Base-by-base conservation (phyloP, 2,888 invertebrate genomes). In the Meandrusa payeni region DNA sequence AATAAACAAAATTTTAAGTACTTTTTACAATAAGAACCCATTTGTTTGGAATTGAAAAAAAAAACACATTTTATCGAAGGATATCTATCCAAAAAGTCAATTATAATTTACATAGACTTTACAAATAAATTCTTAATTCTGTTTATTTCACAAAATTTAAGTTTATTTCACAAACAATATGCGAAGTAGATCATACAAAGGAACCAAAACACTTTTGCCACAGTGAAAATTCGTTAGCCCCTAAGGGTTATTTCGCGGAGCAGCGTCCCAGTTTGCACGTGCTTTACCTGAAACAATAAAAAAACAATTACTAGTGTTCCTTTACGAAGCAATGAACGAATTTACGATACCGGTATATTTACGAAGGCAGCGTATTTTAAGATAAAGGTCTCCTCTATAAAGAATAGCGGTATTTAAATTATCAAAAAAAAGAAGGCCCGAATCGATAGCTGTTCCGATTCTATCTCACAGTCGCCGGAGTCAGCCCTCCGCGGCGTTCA, bases 361-460 rank as follows among this genome's bases (percentile, higher is more conserved):
- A 37, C 24, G 20, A 37, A 37, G 33, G 22, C 33, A 26, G 36
- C 11, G 37, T 31, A 42, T 42, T 36, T 29, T 11, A 24, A 37
- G 37, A 68, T 68, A 74, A 73, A 69, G 68, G 63, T 59, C 60
- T 61, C 60, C 59, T 56, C 60, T 67, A 71, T 78, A 78, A 81
- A 73, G 71, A 76, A 77, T 78, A 78, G 74, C 74, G 71, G 77
- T 75, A 82, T 81, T 78, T 78, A 83, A 82, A 82, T 82, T 70
- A 79, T 77, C 64, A 50, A 59, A 79, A 82, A 83, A 75, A 82
- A 79, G 65, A 73, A 75, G 72, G 65, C 59, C 57, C 68, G 63
- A 62, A 64, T 63, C 65, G 73, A 83, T 81, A 76, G 77, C 59
- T 69, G 74, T 69, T 72, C 63, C 61, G 81, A 85, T 85, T 79